Conservation (phyloP, 1,140 invertebrate genomes). For the Brachionus calyciflorus region DNA sequence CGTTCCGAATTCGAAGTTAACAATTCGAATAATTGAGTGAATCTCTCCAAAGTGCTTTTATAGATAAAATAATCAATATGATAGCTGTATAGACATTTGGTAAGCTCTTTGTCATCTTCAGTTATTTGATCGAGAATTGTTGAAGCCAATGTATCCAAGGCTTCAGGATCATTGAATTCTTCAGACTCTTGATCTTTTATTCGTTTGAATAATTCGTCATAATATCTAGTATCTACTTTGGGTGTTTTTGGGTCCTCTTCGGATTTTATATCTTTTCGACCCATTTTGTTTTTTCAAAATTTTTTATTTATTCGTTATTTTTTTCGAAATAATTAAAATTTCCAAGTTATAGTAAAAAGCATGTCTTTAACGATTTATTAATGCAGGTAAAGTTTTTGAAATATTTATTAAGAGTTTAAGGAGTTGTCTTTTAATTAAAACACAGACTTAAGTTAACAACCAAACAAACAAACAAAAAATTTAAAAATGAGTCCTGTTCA, state of each 20-base stretch:
- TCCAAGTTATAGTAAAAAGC: no score
- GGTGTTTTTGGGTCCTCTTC: background rate
- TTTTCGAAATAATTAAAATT: background rate
- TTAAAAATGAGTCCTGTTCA: no score
- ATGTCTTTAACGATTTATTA: no score
- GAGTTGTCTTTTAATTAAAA: no score
- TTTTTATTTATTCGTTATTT: background rate
- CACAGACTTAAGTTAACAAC: no score
- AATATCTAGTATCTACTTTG: slow-evolving; percentile 21
- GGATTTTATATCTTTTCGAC: background rate
- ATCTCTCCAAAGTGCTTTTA: slow-evolving; percentile 20
- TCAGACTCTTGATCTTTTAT: slow-evolving; percentile 25
- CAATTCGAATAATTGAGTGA: slow-evolving; percentile 9
- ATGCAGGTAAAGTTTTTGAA: no score
- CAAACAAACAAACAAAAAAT: no score
- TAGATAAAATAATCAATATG: slow-evolving; percentile 44
- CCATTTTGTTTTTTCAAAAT: background rate
- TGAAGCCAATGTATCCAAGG: background rate
- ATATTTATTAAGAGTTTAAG: no score
- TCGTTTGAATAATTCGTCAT: slow-evolving; percentile 27
- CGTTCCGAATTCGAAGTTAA: background rate
- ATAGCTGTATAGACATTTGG: slow-evolving; percentile 36
- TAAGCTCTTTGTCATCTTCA: slow-evolving; percentile 17
- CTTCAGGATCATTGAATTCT: slow-evolving; percentile 9
- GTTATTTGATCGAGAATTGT: slow-evolving; percentile 39